A percentile compares a stretch with the other conserved stretches of the same genome.
These are phyloP conservation scores for Drosophila eohydei DNA, from an alignment of 2,888 invertebrate species.

Conservation along the genomic window DNA sequence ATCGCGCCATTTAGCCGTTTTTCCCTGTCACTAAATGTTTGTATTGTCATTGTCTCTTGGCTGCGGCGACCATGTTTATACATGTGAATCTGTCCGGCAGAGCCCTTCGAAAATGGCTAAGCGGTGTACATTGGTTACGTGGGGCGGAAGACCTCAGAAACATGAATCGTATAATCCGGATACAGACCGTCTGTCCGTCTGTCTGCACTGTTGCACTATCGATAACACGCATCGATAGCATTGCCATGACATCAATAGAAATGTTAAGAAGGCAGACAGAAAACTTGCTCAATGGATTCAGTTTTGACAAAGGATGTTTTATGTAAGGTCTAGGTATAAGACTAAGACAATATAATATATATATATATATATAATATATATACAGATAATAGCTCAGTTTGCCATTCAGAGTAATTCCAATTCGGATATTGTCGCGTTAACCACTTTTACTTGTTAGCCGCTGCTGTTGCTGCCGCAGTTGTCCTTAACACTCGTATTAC, in stretches of 20 bases:
- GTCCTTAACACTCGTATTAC: constrained; percentile 14
- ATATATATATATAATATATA: neutral
- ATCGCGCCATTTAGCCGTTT: constrained; percentile 60
- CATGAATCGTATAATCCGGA: neutral
- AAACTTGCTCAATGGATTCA: neutral
- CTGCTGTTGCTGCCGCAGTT: constrained; percentile 9
- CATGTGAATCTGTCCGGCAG: constrained; percentile 29
- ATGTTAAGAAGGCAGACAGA: neutral
- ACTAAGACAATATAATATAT: neutral
- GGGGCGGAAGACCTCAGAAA: neutral
- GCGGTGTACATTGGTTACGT: neutral
- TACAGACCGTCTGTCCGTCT: neutral
- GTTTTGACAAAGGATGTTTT: neutral
- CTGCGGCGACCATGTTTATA: constrained; percentile 24
- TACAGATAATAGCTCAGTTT: neutral
- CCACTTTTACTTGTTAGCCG: constrained; percentile 28
- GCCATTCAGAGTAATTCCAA: neutral
- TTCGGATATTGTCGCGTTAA: neutral
- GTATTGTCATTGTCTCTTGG: constrained; percentile 61
- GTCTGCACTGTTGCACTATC: neutral
- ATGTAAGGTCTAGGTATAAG: neutral
- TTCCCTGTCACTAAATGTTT: constrained; percentile 58
- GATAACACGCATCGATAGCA: neutral
- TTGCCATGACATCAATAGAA: neutral
- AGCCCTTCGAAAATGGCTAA: neutral